Percentiles rank a stretch among this genome's conserved stretches.
Conservation (phyloP, 2,888 invertebrate species). For the Macrophya annulata region DNA sequence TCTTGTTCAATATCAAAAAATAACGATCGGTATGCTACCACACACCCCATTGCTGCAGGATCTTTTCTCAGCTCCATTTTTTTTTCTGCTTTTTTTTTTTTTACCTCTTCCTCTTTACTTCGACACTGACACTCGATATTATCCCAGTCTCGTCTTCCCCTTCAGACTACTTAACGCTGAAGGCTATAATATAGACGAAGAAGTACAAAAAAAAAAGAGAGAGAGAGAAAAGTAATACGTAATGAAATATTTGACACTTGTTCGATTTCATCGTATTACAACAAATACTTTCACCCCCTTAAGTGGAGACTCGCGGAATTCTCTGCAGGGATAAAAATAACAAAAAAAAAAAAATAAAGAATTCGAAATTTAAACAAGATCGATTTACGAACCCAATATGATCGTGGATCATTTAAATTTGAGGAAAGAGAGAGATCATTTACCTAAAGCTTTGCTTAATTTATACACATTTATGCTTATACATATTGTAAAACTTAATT, state of each 20-base stretch:
- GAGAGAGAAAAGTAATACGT: not conserved
- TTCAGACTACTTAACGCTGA: slow-evolving; percentile 18
- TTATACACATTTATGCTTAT: too few relatives aligned
- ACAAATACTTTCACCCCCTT: slow-evolving; percentile 15
- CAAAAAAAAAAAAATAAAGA: not conserved
- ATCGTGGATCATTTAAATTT: not conserved
- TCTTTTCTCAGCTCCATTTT: not conserved
- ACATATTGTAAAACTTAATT: not conserved
- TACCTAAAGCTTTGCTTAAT: too few relatives aligned
- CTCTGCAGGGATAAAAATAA: not conserved
- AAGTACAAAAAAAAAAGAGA: not conserved
- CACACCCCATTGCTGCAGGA: not conserved
- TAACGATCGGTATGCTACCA: not conserved
- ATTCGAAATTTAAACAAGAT: not conserved
- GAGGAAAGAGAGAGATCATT: too few relatives aligned
- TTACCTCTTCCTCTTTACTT: not conserved
- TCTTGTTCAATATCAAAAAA: slow-evolving; percentile 4
- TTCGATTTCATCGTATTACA: slow-evolving; percentile 22
- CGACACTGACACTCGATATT: slow-evolving; percentile 37
- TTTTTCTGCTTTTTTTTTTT: not conserved
- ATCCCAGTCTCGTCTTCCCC: slow-evolving; percentile 28
- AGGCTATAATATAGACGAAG: not conserved
- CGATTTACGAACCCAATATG: not conserved
- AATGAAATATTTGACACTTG: slow-evolving; percentile 46
- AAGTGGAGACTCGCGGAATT: not conserved